Conservation (phyloP, 2,113 vertebrate genomes). For the Indicator maculatus region DNA sequence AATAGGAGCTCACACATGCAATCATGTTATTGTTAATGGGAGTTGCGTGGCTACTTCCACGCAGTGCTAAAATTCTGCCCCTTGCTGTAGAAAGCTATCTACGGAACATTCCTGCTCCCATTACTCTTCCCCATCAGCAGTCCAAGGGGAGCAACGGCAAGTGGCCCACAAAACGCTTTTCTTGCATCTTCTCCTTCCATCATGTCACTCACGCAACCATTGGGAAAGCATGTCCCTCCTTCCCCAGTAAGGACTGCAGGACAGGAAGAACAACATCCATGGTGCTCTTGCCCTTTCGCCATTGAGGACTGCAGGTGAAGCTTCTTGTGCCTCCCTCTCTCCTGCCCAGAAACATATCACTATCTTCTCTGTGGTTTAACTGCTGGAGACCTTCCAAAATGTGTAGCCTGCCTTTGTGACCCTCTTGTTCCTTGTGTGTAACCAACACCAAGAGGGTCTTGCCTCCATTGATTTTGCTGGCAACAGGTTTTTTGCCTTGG, state of each 20-base stretch:
- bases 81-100: slow-evolving; percentile 16
- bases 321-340: not conserved
- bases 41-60: slow-evolving; percentile 54
- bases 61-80: slow-evolving; percentile 32
- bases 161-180: not conserved
- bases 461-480: not conserved
- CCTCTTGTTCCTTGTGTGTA: not conserved
- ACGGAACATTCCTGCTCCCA: not conserved
- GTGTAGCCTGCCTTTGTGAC: not conserved
- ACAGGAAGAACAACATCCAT: rapidly evolving
- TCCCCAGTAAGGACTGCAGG: not conserved
- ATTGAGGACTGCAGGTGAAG: not conserved
- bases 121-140: not conserved
- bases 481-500: not conserved
- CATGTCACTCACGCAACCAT: rapidly evolving
- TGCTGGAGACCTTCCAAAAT: rapidly evolving
- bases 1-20: slow-evolving; percentile 58
- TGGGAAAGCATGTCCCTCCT: not conserved
- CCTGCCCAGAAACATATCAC: not conserved
- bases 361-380: not conserved
- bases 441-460: not conserved
- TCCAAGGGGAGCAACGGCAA: not conserved
- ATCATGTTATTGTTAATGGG: slow-evolving; percentile 62
- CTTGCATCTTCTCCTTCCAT: not conserved
- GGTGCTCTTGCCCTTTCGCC: not conserved